Evolutionary conservation across 1,140 invertebrate species (phyloP).

Genomic region (Drosophila albomicans): DNA sequence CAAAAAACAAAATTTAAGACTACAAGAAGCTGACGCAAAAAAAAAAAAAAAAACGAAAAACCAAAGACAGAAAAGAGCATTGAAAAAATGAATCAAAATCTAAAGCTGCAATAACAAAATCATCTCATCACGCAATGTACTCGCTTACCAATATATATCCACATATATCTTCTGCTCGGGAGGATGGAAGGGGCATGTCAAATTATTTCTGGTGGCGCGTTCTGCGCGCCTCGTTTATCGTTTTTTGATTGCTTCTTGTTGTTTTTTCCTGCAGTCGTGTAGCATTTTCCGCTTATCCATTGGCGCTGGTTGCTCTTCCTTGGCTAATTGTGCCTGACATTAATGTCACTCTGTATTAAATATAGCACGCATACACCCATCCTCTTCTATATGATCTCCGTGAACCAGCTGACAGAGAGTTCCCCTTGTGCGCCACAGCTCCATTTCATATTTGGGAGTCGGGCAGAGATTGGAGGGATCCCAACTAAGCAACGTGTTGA

Average conservation of each 20-base stretch:
- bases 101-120: constrained; percentile 78
- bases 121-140: constrained; percentile 5
- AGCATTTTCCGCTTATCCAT: constrained; percentile 51
- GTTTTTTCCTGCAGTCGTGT: constrained; percentile 36
- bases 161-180: not conserved
- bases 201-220: constrained; percentile 72
- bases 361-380: constrained; percentile 73
- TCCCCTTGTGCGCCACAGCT: constrained; percentile 37
- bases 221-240: constrained; percentile 63
- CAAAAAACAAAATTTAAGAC: constrained; percentile 40
- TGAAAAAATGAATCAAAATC: constrained; percentile 64
- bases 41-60: not conserved
- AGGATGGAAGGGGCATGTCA: constrained; percentile 50
- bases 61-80: constrained; percentile 3
- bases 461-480: constrained; percentile 40
- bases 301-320: constrained; percentile 49
- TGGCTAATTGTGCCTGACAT: constrained; percentile 78
- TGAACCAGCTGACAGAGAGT: constrained; percentile 1
- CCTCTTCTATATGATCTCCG: constrained; percentile 27
- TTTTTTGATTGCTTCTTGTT: constrained; percentile 78
- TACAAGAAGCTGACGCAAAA: not conserved
- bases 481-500: constrained; percentile 73
- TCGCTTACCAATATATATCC: constrained; percentile 26
- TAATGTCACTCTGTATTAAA: constrained; percentile 82
- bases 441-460: constrained; percentile 78